A percentile compares a stretch with the other conserved stretches of the same genome.
Evolutionary conservation across 1,140 invertebrate species (phyloP).

Genomic region (Bombus polaris): DNA sequence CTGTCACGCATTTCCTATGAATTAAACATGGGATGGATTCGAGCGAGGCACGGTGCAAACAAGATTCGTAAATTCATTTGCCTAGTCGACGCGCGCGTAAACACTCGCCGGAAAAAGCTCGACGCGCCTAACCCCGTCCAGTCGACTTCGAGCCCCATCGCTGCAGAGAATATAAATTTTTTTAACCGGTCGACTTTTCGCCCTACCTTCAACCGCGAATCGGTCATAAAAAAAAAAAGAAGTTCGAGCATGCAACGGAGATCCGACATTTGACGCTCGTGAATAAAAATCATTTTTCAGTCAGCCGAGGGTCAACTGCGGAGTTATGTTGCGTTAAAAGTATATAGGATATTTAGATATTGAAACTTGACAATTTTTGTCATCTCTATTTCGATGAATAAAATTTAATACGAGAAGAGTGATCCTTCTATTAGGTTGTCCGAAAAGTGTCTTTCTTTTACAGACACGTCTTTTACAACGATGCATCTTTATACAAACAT

Average conservation of each 20-base stretch:
- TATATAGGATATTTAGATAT: neutral
- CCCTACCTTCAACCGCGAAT: neutral
- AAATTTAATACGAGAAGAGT: neutral
- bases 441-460: no score
- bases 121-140: neutral
- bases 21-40: slow-evolving; percentile 55
- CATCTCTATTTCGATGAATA: neutral
- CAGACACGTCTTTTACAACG: no score
- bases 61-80: slow-evolving; percentile 63
- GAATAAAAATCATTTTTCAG: neutral
- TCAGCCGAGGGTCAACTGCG: neutral
- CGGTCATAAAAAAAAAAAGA: no score
- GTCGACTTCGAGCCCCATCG: neutral
- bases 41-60: slow-evolving; percentile 39
- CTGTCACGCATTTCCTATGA: slow-evolving; percentile 33
- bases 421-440: no score
- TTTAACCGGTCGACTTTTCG: slow-evolving; percentile 32
- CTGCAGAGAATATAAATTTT: slow-evolving; percentile 45
- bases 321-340: neutral
- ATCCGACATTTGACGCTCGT: neutral
- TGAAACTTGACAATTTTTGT: neutral
- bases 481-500: no score
- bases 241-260: no score
- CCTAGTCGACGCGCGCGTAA: slow-evolving; percentile 26
- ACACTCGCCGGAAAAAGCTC: slow-evolving; percentile 4